Base-by-base conservation (phyloP, 2,888 invertebrate species). In the Hypercompe scribonia region DNA sequence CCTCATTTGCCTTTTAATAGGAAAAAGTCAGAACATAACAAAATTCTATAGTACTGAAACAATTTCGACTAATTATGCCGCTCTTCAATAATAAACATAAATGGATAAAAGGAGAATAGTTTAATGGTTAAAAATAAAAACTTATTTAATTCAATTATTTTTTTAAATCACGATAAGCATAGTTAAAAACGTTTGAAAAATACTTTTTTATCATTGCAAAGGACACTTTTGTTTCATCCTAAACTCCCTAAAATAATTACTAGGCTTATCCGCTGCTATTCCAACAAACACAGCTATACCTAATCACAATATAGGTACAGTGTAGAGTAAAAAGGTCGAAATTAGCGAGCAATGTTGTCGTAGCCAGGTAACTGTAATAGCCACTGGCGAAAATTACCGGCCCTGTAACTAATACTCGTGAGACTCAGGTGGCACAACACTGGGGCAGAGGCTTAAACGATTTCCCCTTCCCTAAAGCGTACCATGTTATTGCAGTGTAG, bases 371-470 rank as follows among this genome's bases (percentile, higher is more conserved):
- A 69, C 71, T 58, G 65, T 83, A 75, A 83, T 84, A 81, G 80
- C 85, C 78, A 79, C 84, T 81, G 83, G 82, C 83, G 86, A 89
- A 93, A 92, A 92, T 92, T 90, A 90, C 90, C 85, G 81, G 75
- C 70, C 74, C 76, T 77, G 81, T 81, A 79, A 84, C 84, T 88
- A 88, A 86, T 84, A 86, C 89, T 78, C 85, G 75, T 74, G 86
- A 88, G 91, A 86, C 92, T 82, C 92, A 92, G 93, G 93, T 93
- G 93, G 87, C 88, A 84, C 79, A 85, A 89, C 90, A 87, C 87
- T 81, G 88, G 86, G 87, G 87, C 84, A 86, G 88, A 83, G 89
- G 92, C 92, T 93, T 93, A 92, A 93, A 90, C 90, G 92, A 92
- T 92, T 91, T 90, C 88, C 89, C 88, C 88, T 86, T 78, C 76